phyloP scores from a whole-genome alignment of 2,888 invertebrate genomes.

The Apamea anceps region DNA sequence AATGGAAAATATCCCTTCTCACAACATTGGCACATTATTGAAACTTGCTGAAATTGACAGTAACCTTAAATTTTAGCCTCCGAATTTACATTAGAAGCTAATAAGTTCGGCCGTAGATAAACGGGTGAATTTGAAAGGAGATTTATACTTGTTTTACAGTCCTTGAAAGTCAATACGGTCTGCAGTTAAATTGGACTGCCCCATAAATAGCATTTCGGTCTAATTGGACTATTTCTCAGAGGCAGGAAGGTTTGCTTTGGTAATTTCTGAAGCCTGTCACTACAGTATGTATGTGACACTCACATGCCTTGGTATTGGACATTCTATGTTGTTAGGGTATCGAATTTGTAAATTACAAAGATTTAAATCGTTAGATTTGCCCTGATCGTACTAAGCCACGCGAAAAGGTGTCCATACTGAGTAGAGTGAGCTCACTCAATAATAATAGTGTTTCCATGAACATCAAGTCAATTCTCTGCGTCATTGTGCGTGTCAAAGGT shows the following conservation, averaged over 20 bases:
- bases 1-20: conserved; percentile 58
- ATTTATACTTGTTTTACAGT: conserved; percentile 6
- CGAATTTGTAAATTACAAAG: neutral
- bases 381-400: too few species aligned
- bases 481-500: too few species aligned
- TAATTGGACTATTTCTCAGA: conserved; percentile 35
- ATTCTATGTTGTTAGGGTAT: neutral
- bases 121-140: conserved; percentile 10
- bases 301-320: neutral
- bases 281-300: neutral
- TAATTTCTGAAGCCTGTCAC: conserved; percentile 5
- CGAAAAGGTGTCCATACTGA: too few species aligned
- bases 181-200: conserved; percentile 25
- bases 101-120: conserved; percentile 39
- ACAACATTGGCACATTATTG: conserved; percentile 56
- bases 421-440: neutral
- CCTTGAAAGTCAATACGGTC: conserved; percentile 17
- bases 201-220: conserved; percentile 20
- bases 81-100: conserved; percentile 41
- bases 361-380: too few species aligned
- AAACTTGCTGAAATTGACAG: conserved; percentile 52
- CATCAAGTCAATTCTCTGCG: too few species aligned
- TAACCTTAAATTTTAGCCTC: conserved; percentile 40
- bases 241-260: neutral
- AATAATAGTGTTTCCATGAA: too few species aligned